Evolutionary conservation across 1,140 invertebrate species (phyloP).

Genomic region (Berghia stephanieae): DNA sequence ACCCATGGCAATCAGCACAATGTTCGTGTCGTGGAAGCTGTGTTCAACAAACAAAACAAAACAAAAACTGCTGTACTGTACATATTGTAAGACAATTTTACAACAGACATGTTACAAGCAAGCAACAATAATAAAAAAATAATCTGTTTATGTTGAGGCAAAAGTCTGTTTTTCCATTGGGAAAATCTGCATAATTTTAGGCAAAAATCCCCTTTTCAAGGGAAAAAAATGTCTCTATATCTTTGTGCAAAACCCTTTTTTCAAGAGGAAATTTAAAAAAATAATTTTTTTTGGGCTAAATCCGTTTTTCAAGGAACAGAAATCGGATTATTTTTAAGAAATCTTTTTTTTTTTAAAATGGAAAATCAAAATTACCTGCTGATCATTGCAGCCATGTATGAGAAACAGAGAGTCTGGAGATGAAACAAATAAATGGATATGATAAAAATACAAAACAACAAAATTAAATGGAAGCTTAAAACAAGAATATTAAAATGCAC

Average conservation of each 20-base stretch:
- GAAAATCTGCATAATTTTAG: too few species aligned
- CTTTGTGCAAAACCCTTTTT: too few species aligned
- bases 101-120: too few species aligned
- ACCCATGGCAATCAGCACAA: slow-evolving; percentile 70
- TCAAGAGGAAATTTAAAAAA: too few species aligned
- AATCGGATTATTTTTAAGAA: too few species aligned
- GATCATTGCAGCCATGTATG: slow-evolving; percentile 14
- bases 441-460: background rate
- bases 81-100: too few species aligned
- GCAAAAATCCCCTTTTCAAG: too few species aligned
- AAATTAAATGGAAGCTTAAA: background rate
- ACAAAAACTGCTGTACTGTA: too few species aligned
- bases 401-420: slow-evolving; percentile 8
- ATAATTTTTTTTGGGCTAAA: too few species aligned
- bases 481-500: background rate
- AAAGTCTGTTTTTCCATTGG: background rate
- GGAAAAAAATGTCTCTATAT: too few species aligned
- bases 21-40: slow-evolving; percentile 68
- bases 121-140: background rate
- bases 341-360: background rate
- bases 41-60: background rate
- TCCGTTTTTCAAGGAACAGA: too few species aligned
- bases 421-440: background rate
- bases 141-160: background rate
- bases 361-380: background rate